phyloP scores from a whole-genome alignment of 2,888 invertebrate species.

The Sphecodes monilicornis region DNA sequence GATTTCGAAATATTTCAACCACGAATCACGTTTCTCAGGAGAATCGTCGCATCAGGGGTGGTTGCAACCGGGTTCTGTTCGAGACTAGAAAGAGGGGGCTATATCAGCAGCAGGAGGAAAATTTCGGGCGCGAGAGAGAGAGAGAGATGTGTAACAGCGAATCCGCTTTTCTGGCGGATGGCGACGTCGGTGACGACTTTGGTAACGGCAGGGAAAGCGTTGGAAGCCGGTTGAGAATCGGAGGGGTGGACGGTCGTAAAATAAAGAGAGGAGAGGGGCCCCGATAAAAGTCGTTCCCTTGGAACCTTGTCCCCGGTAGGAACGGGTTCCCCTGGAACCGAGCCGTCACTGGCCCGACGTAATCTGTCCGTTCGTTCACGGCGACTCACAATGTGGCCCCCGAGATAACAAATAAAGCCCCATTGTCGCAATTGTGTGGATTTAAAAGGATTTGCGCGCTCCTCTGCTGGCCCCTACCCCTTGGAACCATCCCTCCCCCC shows the following conservation, averaged over 20 bases:
- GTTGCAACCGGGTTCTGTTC: not conserved
- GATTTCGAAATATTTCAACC: slow-evolving; percentile 51
- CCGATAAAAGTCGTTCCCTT: slow-evolving; percentile 81
- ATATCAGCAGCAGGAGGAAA: slow-evolving; percentile 23
- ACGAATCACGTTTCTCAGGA: not conserved
- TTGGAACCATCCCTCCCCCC: slow-evolving; percentile 15
- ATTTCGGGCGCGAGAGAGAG: slow-evolving; percentile 41
- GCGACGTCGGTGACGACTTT: slow-evolving; percentile 62
- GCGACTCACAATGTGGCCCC: slow-evolving; percentile 85
- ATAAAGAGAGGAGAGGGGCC: slow-evolving; percentile 60
- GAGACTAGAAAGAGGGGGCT: not conserved
- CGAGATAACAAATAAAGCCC: slow-evolving; percentile 85
- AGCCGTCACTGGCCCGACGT: slow-evolving; percentile 83
- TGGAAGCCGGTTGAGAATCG: slow-evolving; percentile 21
- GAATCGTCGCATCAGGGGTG: not conserved
- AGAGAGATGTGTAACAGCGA: slow-evolving; percentile 62
- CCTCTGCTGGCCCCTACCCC: slow-evolving; percentile 60
- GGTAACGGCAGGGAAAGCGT: slow-evolving; percentile 42
- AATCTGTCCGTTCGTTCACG: slow-evolving; percentile 85
- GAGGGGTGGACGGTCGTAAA: slow-evolving; percentile 55
- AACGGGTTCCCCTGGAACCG: slow-evolving; percentile 79
- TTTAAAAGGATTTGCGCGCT: slow-evolving; percentile 84
- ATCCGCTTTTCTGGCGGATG: slow-evolving; percentile 73
- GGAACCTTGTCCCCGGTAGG: slow-evolving; percentile 68
- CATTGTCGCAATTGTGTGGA: slow-evolving; percentile 85